phyloP scores from a whole-genome alignment of 2,113 vertebrate genomes.

The Dinomys branickii region DNA sequence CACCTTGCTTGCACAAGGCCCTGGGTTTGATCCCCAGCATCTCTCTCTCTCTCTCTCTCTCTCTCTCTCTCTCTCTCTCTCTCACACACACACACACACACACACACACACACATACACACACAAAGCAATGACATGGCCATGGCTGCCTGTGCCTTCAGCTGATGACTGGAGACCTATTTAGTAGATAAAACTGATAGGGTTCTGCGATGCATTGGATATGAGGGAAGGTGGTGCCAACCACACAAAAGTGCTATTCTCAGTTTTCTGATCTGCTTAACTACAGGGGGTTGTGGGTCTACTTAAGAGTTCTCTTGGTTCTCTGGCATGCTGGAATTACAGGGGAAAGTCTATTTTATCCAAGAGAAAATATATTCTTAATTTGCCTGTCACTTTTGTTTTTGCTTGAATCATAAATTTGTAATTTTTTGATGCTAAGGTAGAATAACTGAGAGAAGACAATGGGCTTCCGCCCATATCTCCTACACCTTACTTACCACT shows the following conservation, averaged over 20 bases:
- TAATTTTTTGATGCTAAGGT: slow-evolving; percentile 15
- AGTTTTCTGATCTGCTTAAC: not conserved
- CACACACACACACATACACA: too few relatives aligned
- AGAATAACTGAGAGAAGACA: slow-evolving; percentile 11
- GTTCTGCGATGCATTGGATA: not conserved
- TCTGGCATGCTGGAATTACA: not conserved
- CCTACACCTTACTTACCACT: slow-evolving; percentile 7
- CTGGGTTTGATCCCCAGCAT: too few relatives aligned
- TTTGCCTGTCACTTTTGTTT: not conserved
- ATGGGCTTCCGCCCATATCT: not conserved
- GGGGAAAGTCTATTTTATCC: not conserved
- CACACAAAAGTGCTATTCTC: not conserved
- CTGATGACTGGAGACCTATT: not conserved
- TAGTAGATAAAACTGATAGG: not conserved
- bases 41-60: too few relatives aligned
- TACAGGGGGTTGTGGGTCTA: not conserved
- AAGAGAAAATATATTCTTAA: not conserved
- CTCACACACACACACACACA: too few relatives aligned
- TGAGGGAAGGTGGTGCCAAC: not conserved
- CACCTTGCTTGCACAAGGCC: too few relatives aligned
- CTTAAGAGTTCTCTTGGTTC: not conserved
- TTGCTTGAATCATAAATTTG: slow-evolving; percentile 37
- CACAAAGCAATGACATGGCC: not conserved
- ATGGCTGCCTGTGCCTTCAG: not conserved
- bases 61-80: too few relatives aligned